These are phyloP conservation scores for Argyresthia goedartella DNA, from an alignment of 2,888 invertebrate genomes.

Conservation along the genomic window DNA sequence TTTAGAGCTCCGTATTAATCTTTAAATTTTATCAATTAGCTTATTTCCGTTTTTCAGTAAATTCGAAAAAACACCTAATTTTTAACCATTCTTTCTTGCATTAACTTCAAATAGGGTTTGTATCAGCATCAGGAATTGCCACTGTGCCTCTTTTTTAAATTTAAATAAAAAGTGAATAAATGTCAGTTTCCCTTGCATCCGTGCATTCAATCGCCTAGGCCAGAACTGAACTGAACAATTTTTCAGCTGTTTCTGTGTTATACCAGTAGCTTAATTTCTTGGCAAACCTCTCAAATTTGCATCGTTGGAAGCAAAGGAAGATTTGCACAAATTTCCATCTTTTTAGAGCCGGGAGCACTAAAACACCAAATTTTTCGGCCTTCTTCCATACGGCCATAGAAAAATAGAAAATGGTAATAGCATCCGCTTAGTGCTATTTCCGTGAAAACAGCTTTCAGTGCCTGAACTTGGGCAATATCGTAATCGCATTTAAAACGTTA, in stretches of 20 bases:
- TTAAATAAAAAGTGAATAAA: conserved; percentile 1
- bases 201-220: not conserved
- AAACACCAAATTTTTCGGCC: conserved; percentile 5
- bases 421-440: conserved; percentile 1
- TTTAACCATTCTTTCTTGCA: conserved; percentile 4
- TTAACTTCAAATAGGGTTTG: conserved; percentile 5
- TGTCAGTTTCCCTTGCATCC: not conserved
- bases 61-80: no score
- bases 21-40: no score
- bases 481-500: conserved; percentile 5
- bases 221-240: not conserved
- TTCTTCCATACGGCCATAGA: conserved; percentile 4
- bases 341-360: conserved; percentile 1
- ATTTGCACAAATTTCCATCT: conserved; percentile 5
- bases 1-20: no score
- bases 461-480: conserved; percentile 5
- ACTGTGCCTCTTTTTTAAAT: conserved; percentile 5
- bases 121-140: conserved; percentile 5
- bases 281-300: conserved; percentile 1
- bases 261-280: conserved; percentile 4
- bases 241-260: not conserved
- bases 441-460: conserved; percentile 4
- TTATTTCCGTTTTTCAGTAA: no score
- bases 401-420: no score
- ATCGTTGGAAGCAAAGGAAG: not conserved